phyloP scores from a whole-genome alignment of 1,140 invertebrate species.

The Saxidomus purpurata region DNA sequence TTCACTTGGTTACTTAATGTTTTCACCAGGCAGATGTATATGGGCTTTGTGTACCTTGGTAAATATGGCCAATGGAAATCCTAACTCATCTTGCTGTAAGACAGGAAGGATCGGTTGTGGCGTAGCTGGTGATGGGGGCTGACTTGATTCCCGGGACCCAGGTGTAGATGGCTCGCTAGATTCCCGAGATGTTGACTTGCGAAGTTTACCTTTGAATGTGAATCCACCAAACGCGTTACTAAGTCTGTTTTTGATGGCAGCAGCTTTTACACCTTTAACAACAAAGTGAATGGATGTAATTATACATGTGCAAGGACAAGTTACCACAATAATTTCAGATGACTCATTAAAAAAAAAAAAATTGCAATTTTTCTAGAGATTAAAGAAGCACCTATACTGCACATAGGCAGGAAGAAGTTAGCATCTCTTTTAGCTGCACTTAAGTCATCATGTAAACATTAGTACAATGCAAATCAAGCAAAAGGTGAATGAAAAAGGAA shows the following conservation, averaged over 20 bases:
- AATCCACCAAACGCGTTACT: constrained; percentile 76
- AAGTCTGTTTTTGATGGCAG: constrained; percentile 76
- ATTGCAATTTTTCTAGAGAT: too few species aligned
- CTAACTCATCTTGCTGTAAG: constrained; percentile 89
- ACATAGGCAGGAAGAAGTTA: too few species aligned
- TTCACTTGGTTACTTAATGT: too few species aligned
- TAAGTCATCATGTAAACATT: too few species aligned
- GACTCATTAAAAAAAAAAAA: too few species aligned
- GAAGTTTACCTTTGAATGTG: constrained; percentile 53
- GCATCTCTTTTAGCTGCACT: too few species aligned
- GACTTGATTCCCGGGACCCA: constrained; percentile 46
- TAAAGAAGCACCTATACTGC: too few species aligned
- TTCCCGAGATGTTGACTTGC: constrained; percentile 17
- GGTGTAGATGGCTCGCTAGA: constrained; percentile 1
- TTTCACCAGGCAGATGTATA: too few species aligned
- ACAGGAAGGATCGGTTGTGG: constrained; percentile 64
- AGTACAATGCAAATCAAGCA: too few species aligned
- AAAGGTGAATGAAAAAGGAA: too few species aligned
- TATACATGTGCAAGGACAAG: too few species aligned
- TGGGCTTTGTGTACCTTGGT: constrained; percentile 91
- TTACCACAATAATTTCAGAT: too few species aligned
- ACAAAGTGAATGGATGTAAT: background rate
- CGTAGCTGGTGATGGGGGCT: background rate
- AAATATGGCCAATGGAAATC: constrained; percentile 95
- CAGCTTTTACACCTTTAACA: constrained; percentile 66